Evolutionary conservation across 2,113 vertebrate genomes (phyloP).

Genomic region (Psilopsiagon aymara): DNA sequence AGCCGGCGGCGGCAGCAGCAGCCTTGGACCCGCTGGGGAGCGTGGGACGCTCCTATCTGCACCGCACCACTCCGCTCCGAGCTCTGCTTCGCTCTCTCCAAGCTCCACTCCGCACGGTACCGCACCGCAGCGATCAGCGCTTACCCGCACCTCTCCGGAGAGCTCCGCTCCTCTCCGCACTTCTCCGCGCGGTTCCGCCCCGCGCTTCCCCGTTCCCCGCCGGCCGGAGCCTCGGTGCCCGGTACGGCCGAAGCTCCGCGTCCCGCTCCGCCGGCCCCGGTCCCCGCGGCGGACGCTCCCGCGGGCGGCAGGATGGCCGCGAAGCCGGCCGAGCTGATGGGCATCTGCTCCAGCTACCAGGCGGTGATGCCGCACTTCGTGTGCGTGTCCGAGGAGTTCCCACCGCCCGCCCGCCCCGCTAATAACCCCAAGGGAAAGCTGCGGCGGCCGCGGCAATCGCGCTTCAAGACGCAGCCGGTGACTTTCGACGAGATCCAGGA

Average conservation of each 20-base stretch:
- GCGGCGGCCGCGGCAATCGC: slow-evolving; percentile 87
- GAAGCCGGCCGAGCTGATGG: slow-evolving; percentile 82
- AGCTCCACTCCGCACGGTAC: rapidly evolving
- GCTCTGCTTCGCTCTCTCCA: not conserved
- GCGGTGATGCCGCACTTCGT: slow-evolving; percentile 83
- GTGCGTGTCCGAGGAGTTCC: slow-evolving; percentile 87
- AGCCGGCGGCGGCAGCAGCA: not conserved
- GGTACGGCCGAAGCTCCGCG: slow-evolving; percentile 17
- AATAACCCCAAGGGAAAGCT: slow-evolving; percentile 80
- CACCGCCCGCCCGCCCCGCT: slow-evolving; percentile 82
- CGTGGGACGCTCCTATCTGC: not conserved
- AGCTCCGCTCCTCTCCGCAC: not conserved
- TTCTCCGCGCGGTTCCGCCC: not conserved
- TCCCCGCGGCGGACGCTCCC: not conserved
- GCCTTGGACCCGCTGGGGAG: not conserved
- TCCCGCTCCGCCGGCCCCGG: not conserved
- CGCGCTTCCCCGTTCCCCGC: slow-evolving; percentile 23
- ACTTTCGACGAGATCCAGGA: slow-evolving; percentile 98
- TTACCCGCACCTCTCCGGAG: not conserved
- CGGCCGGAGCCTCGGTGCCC: not conserved
- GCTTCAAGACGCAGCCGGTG: slow-evolving; percentile 97
- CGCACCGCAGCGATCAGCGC: not conserved
- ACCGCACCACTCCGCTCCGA: not conserved
- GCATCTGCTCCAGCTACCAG: slow-evolving; percentile 83
- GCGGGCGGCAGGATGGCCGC: slow-evolving; percentile 75